These are phyloP conservation scores for Melanocharis versteri DNA, from an alignment of 2,113 vertebrate species.

Conservation along the genomic window DNA sequence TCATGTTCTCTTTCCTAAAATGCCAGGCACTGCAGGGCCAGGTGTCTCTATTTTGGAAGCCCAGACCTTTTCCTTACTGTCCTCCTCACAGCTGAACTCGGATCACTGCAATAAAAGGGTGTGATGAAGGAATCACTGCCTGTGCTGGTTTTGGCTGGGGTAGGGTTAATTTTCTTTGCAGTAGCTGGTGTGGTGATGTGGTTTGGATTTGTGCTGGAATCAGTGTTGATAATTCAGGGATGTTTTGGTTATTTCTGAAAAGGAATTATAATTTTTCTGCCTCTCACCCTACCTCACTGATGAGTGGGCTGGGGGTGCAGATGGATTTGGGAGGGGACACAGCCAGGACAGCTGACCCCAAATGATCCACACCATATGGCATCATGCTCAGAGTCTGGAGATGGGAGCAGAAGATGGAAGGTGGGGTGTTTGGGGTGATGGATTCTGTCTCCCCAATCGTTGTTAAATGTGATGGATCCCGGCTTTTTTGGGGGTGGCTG, in stretches of 20 bases:
- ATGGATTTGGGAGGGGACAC: not conserved
- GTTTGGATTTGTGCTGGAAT: not conserved
- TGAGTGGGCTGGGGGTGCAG: not conserved
- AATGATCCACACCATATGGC: not conserved
- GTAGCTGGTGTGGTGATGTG: not conserved
- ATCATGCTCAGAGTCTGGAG: not conserved
- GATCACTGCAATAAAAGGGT: not conserved
- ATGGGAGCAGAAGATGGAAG: not conserved
- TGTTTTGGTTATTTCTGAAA: not conserved
- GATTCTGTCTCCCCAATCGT: not conserved
- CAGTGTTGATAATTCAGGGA: not conserved
- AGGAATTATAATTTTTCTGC: not conserved
- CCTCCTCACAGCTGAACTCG: not conserved
- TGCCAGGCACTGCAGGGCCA: not conserved
- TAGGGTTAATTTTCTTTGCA: not conserved
- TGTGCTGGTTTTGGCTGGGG: not conserved
- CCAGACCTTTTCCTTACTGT: not conserved
- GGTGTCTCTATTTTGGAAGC: not conserved
- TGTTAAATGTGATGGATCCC: accelerated
- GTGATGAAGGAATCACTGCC: not conserved
- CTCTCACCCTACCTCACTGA: not conserved
- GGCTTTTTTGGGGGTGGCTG: not conserved
- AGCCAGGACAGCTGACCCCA: not conserved
- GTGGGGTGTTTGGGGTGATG: not conserved
- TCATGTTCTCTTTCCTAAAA: not conserved